These are phyloP conservation scores for Otis tarda DNA, from an alignment of 2,113 vertebrate species.

Conservation along the genomic window DNA sequence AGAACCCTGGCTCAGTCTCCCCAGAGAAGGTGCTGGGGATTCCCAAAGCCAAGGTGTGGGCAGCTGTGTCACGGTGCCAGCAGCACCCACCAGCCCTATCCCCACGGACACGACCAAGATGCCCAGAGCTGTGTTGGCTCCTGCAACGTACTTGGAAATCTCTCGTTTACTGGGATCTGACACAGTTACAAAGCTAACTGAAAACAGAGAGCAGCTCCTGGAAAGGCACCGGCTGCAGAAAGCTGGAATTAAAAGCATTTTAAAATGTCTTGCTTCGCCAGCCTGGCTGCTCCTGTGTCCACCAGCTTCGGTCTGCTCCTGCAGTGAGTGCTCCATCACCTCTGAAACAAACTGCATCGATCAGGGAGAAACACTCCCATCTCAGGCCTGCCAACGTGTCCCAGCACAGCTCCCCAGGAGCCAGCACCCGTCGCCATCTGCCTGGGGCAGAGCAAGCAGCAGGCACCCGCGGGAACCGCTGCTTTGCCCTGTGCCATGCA, in stretches of 20 bases:
- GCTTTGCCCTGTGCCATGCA: not conserved
- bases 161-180: not conserved
- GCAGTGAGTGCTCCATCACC: not conserved
- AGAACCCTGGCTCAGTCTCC: not conserved
- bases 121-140: not conserved
- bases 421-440: not conserved
- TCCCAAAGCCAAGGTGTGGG: not conserved
- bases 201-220: not conserved
- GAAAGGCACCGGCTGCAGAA: not conserved
- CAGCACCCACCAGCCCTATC: not conserved
- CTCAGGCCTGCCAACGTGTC: not conserved
- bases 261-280: not conserved
- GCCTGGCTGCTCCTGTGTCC: not conserved
- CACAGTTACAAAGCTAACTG: not conserved
- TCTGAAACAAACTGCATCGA: not conserved
- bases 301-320: not conserved
- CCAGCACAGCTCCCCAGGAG: not conserved
- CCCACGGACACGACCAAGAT: not conserved
- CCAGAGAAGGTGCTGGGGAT: not conserved
- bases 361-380: not conserved
- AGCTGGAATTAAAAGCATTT: conserved; percentile 18
- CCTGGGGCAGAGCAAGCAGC: not conserved
- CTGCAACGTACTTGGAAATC: not conserved
- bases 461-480: not conserved
- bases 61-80: not conserved